Evolutionary conservation across 1,140 invertebrate species (phyloP).

Genomic region (Ylistrum balloti): DNA sequence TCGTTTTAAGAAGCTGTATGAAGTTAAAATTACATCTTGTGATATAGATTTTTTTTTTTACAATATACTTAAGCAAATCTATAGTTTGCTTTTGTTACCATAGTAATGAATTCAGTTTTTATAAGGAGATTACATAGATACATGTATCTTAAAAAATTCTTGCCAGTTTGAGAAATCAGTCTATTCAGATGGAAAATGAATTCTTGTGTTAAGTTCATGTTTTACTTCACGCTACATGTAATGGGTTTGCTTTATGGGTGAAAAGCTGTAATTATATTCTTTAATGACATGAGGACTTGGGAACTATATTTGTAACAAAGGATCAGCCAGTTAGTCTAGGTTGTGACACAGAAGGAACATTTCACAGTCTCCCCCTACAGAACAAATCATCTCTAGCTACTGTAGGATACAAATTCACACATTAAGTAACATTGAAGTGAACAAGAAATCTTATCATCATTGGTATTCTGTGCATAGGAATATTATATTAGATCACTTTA

Average conservation of each 20-base stretch:
- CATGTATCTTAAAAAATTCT: too few species aligned
- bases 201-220: background rate
- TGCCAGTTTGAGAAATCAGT: too few species aligned
- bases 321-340: conserved; percentile 37
- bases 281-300: conserved; percentile 38
- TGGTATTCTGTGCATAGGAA: too few species aligned
- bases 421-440: background rate
- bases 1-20: too few species aligned
- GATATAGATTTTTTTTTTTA: too few species aligned
- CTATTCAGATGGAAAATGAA: background rate
- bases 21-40: too few species aligned
- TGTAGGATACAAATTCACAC: background rate
- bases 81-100: too few species aligned
- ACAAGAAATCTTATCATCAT: too few species aligned
- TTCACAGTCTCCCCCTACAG: background rate
- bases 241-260: conserved; percentile 32
- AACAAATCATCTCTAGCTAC: background rate
- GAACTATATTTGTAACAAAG: conserved; percentile 28
- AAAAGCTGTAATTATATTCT: conserved; percentile 40
- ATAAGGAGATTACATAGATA: too few species aligned
- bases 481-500: too few species aligned
- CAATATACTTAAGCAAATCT: too few species aligned
- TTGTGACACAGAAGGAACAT: background rate
- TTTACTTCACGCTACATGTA: background rate
- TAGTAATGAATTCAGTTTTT: too few species aligned